Evolutionary conservation across 2,113 vertebrate genomes (phyloP).

Genomic region (Addax nasomaculatus): DNA sequence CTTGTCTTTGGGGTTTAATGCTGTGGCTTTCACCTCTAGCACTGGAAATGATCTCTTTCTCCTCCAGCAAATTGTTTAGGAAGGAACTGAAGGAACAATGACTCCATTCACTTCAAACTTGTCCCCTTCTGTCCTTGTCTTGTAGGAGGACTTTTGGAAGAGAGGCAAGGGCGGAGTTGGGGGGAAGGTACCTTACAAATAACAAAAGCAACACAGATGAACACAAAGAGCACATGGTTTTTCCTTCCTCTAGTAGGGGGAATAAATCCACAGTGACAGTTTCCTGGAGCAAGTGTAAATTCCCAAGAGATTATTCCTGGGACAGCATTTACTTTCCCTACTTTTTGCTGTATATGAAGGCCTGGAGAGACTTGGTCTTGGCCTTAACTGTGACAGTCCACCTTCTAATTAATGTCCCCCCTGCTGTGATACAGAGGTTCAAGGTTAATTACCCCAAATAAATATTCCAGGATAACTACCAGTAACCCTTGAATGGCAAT

Average conservation of each 20-base stretch:
- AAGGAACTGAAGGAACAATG: conserved; percentile 35
- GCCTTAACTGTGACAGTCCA: conserved; percentile 50
- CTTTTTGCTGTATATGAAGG: conserved; percentile 20
- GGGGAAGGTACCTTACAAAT: not conserved
- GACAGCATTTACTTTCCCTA: conserved; percentile 52
- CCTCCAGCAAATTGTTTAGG: not conserved
- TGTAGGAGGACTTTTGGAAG: not conserved
- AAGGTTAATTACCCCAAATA: not conserved
- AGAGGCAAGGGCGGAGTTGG: not conserved
- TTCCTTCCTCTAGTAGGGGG: conserved; percentile 48
- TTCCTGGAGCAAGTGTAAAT: conserved; percentile 50
- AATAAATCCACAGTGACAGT: conserved; percentile 74
- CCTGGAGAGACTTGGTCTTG: conserved; percentile 63
- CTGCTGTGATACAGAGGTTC: not conserved
- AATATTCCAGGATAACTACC: conserved; percentile 37
- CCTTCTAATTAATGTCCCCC: conserved; percentile 57
- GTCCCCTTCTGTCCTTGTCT: not conserved
- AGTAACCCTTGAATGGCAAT: not conserved
- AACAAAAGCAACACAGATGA: conserved; percentile 30
- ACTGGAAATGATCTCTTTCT: not conserved
- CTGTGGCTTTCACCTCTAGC: not conserved
- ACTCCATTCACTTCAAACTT: not conserved
- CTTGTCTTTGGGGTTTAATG: not conserved
- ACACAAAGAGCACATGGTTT: not conserved
- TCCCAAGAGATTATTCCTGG: conserved; percentile 53